A percentile compares a stretch with the other conserved stretches of the same genome.
These are phyloP conservation scores for Paragorgia papillata DNA, from an alignment of 92 coral and sea anemone genomes.

Conservation along the genomic window DNA sequence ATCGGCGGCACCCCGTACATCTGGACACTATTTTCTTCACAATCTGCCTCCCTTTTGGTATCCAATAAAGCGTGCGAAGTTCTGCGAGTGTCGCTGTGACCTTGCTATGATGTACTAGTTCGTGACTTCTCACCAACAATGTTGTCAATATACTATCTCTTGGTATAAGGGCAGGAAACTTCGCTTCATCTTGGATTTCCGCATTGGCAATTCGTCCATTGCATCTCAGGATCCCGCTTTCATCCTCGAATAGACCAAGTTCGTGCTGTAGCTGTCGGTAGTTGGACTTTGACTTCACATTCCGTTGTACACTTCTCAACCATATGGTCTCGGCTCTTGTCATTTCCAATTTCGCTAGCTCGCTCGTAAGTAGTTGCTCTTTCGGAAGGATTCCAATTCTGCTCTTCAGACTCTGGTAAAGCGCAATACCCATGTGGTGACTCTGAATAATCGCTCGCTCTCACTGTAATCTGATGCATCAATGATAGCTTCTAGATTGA, in stretches of 20 bases:
- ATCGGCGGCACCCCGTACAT: constrained; percentile 6
- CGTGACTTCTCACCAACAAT: not conserved
- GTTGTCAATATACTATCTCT: not conserved
- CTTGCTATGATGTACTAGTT: too few relatives aligned
- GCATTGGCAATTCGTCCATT: constrained; percentile 21
- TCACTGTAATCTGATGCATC: not conserved
- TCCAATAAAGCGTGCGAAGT: constrained; percentile 12
- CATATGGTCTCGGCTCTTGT: not conserved
- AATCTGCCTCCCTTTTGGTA: constrained; percentile 20
- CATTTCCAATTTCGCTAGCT: not conserved
- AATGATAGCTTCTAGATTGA: not conserved
- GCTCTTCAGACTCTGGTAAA: not conserved
- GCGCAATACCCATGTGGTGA: not conserved
- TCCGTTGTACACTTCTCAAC: not conserved
- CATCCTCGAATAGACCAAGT: constrained; percentile 7
- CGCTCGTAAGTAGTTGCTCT: not conserved
- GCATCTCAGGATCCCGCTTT: constrained; percentile 12
- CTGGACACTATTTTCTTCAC: not conserved
- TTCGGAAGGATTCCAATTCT: too few relatives aligned
- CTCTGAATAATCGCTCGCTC: not conserved
- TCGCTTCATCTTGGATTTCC: not conserved
- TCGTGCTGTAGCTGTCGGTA: not conserved
- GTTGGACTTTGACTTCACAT: not conserved
- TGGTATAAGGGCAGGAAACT: not conserved
- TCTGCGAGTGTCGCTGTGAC: constrained; percentile 20